These are phyloP conservation scores for Falco rusticolus DNA, from an alignment of 2,797 vertebrate species.

Conservation along the genomic window DNA sequence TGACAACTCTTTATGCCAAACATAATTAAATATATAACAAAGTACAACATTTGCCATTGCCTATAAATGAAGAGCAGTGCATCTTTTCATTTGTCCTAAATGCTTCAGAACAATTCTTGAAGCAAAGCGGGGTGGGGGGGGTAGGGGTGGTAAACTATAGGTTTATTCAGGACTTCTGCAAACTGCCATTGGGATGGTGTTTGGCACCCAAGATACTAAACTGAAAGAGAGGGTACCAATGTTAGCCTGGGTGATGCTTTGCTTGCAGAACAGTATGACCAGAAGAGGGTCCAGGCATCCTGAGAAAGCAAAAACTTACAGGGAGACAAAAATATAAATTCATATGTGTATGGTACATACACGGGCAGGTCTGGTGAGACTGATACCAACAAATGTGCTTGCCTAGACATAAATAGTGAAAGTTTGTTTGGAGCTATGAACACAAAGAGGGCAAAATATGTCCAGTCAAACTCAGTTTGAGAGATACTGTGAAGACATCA, in stretches of 20 bases:
- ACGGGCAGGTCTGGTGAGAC: not conserved
- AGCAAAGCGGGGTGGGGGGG: not conserved
- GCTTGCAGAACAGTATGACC: not conserved
- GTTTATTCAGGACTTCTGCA: not conserved
- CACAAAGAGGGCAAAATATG: not conserved
- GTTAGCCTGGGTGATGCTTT: not conserved
- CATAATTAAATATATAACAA: not conserved
- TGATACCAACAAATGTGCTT: not conserved
- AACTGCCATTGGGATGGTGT: not conserved
- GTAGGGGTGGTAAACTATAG: fast-evolving
- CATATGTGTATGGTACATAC: not conserved
- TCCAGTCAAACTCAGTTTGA: not conserved
- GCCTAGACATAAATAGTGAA: not conserved
- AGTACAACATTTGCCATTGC: not conserved
- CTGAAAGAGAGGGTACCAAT: not conserved
- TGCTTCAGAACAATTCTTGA: not conserved
- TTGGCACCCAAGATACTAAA: not conserved
- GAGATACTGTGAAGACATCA: not conserved
- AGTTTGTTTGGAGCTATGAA: not conserved
- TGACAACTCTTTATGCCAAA: not conserved
- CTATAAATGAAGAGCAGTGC: not conserved
- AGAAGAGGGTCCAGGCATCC: not conserved
- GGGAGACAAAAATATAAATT: not conserved
- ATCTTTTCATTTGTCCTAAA: not conserved
- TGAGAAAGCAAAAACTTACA: not conserved